These are phyloP conservation scores for Holocentrus rufus DNA, from an alignment of 2,797 vertebrate species.

Conservation along the genomic window DNA sequence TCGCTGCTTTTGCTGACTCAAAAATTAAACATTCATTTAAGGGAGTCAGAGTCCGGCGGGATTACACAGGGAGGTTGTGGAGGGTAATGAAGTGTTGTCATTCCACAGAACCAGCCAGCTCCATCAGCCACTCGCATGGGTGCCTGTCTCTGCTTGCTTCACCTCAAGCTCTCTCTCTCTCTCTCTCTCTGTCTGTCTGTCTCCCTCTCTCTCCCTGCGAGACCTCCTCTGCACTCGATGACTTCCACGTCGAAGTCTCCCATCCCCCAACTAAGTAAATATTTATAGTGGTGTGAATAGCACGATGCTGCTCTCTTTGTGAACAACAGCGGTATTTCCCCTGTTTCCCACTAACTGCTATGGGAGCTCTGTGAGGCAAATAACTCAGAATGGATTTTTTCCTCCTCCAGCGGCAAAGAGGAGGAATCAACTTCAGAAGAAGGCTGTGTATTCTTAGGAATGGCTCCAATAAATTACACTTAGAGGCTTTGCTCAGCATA, in stretches of 20 bases:
- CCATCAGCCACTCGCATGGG: conserved; percentile 36
- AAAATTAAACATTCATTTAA: conserved; percentile 39
- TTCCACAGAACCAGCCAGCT: conserved; percentile 45
- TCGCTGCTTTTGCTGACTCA: conserved; percentile 42
- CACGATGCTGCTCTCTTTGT: conserved; percentile 33
- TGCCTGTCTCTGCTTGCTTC: conserved; percentile 53
- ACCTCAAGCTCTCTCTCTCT: conserved; percentile 28
- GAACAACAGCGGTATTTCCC: conserved; percentile 41
- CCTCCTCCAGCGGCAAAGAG: conserved; percentile 20
- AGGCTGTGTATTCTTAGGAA: conserved; percentile 37
- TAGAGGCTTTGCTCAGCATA: conserved; percentile 61
- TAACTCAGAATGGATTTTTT: conserved; percentile 41
- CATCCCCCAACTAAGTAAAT: conserved; percentile 61
- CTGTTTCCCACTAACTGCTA: conserved; percentile 38
- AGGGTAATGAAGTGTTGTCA: conserved; percentile 37
- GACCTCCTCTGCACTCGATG: conserved; percentile 64
- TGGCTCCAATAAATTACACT: conserved; percentile 54
- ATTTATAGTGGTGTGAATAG: conserved; percentile 63
- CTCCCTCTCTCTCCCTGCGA: conserved; percentile 29
- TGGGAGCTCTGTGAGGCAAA: conserved; percentile 33
- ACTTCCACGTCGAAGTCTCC: conserved; percentile 54
- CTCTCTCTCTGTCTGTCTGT: background rate
- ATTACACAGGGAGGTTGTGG: conserved; percentile 22
- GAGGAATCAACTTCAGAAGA: conserved; percentile 43
- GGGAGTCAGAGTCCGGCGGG: conserved; percentile 15